Conservation (phyloP, 2,797 vertebrate species). For the Perodicticus potto region DNA sequence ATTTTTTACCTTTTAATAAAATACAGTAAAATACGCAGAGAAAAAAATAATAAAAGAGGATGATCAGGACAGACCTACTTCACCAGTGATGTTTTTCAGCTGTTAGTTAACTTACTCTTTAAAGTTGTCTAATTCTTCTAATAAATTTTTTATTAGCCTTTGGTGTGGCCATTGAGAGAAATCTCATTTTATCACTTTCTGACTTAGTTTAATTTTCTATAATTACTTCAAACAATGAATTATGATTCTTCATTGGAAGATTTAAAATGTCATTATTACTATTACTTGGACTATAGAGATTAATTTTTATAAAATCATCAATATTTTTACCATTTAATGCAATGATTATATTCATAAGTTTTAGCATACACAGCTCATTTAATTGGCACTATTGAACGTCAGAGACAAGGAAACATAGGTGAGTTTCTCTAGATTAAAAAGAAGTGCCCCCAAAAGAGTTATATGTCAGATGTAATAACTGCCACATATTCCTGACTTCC, state of each 20-base stretch:
- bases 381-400: slow-evolving; percentile 63
- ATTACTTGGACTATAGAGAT: background rate
- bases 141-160: background rate
- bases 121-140: background rate
- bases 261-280: background rate
- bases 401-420: background rate
- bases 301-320: background rate
- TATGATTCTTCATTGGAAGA: background rate
- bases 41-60: background rate
- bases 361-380: background rate
- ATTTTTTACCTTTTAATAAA: background rate
- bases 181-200: background rate
- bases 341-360: background rate
- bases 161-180: background rate
- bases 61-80: background rate
- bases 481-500: slow-evolving; percentile 70
- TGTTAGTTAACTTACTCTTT: background rate
- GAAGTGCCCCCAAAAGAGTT: slow-evolving; percentile 25
- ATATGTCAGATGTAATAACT: slow-evolving; percentile 71
- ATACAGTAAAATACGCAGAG: background rate
- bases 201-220: background rate
- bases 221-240: slow-evolving; percentile 30
- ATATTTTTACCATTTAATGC: background rate
- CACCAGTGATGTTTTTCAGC: background rate
- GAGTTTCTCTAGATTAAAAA: slow-evolving; percentile 65